A percentile compares a stretch with the other conserved stretches of the same genome.
These are phyloP conservation scores for Nymphicus hollandicus DNA, from an alignment of 2,113 vertebrate genomes.

Conservation along the genomic window DNA sequence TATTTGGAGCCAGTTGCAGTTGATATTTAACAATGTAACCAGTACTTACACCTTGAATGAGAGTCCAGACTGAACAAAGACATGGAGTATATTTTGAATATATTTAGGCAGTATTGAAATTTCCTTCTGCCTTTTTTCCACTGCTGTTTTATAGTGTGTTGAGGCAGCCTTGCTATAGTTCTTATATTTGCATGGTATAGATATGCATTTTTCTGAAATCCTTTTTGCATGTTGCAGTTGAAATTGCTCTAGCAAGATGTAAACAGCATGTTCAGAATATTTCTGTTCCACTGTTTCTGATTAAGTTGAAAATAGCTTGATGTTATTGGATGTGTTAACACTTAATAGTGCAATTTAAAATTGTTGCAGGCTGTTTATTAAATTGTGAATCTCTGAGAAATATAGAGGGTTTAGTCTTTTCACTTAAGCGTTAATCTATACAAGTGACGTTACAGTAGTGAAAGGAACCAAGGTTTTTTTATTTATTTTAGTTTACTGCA, in stretches of 20 bases:
- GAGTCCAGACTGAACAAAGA: slow-evolving; percentile 67
- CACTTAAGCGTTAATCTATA: not conserved
- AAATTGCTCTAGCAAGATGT: not conserved
- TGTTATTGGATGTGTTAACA: not conserved
- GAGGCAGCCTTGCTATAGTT: not conserved
- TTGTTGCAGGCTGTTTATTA: not conserved
- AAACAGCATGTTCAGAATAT: not conserved
- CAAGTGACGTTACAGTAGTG: not conserved
- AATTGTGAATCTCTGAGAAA: not conserved
- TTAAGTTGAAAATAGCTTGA: not conserved
- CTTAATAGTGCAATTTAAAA: not conserved
- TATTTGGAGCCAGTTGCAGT: slow-evolving; percentile 41
- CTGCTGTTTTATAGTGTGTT: not conserved
- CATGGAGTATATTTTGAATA: not conserved
- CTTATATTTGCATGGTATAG: not conserved
- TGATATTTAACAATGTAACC: slow-evolving; percentile 63
- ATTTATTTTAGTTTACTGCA: not conserved
- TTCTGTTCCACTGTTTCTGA: not conserved
- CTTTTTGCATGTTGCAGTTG: not conserved
- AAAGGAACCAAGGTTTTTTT: not conserved
- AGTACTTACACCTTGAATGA: slow-evolving; percentile 59
- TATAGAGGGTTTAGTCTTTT: not conserved
- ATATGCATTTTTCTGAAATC: not conserved
- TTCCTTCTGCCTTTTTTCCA: not conserved
- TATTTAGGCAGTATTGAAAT: not conserved